Percentiles rank a stretch among this genome's conserved stretches.
Conservation (phyloP, 2,113 vertebrate genomes). For the Opisthocomus hoazin region DNA sequence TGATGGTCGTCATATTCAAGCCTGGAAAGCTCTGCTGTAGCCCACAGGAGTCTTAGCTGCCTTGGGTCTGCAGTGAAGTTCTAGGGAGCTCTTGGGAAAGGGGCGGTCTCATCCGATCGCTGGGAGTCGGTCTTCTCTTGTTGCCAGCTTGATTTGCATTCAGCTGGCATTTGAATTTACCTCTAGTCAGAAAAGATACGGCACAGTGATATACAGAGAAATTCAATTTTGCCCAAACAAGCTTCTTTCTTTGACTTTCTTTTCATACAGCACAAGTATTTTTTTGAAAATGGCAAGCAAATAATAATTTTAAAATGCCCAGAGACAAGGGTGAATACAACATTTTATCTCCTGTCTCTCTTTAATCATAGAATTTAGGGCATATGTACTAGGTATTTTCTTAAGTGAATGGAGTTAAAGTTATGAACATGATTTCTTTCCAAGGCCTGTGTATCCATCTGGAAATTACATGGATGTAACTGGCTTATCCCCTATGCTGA, state of each 20-base stretch:
- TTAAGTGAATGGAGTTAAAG: background rate
- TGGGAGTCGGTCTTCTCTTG: background rate
- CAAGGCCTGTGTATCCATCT: background rate
- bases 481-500: background rate
- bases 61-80: background rate
- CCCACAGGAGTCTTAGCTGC: background rate
- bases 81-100: background rate
- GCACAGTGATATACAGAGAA: background rate
- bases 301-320: background rate
- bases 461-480: background rate
- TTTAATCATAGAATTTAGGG: background rate
- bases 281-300: background rate
- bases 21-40: background rate
- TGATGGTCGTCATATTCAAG: background rate
- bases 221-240: background rate
- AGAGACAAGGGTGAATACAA: background rate
- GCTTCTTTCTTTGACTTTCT: background rate
- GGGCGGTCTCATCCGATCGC: background rate
- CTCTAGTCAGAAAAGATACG: background rate
- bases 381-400: background rate
- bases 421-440: background rate
- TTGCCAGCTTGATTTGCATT: background rate
- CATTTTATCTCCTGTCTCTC: background rate
- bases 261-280: background rate
- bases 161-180: background rate